These are phyloP conservation scores for Aptenodytes patagonicus DNA, from an alignment of 2,113 vertebrate genomes.

Conservation along the genomic window DNA sequence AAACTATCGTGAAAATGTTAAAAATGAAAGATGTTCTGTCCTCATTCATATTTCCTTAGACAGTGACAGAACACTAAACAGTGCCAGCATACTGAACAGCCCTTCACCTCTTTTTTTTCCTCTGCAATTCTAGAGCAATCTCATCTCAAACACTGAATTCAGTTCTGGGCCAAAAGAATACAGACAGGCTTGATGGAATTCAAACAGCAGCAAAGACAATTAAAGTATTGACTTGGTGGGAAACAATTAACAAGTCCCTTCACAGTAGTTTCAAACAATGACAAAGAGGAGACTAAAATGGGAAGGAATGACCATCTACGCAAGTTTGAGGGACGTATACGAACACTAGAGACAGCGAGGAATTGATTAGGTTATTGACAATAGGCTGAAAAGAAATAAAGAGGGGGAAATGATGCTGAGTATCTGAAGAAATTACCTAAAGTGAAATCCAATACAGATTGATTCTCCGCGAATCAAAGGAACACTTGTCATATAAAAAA, in stretches of 20 bases:
- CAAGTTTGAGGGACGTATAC: not conserved
- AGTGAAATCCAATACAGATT: slow-evolving; percentile 48
- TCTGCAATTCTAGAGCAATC: not conserved
- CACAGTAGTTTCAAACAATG: not conserved
- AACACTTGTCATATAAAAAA: slow-evolving; percentile 25
- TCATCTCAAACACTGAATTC: not conserved
- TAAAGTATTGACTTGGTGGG: not conserved
- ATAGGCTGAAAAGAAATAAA: slow-evolving; percentile 12
- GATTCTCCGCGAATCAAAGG: not conserved
- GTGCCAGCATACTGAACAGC: not conserved
- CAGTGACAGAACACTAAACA: not conserved
- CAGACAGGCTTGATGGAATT: not conserved
- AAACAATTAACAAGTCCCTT: not conserved
- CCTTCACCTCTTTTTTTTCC: not conserved
- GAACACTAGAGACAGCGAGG: not conserved
- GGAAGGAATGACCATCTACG: not conserved
- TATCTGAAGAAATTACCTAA: slow-evolving; percentile 16
- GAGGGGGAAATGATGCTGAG: not conserved
- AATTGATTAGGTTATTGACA: slow-evolving; percentile 19
- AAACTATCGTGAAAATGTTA: not conserved
- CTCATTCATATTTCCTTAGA: not conserved
- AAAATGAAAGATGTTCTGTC: not conserved
- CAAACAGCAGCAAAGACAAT: not conserved
- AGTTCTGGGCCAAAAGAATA: not conserved
- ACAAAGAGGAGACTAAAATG: not conserved